A percentile compares a stretch with the other conserved stretches of the same genome.
Conservation (phyloP, 1,140 invertebrate genomes). For the Cyclargus thomasi region DNA sequence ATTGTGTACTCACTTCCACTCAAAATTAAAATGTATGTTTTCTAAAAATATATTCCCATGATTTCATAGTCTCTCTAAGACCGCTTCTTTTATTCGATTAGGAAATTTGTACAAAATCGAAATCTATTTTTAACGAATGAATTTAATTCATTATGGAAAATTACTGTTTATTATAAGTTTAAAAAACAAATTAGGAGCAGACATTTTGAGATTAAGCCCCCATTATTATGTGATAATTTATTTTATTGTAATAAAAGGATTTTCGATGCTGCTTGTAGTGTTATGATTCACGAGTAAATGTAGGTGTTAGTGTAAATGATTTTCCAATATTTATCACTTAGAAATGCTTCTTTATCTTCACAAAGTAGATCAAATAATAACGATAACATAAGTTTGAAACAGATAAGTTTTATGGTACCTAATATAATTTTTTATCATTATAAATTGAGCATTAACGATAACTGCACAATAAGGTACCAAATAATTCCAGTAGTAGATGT, state of each 20-base stretch:
- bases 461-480: too few relatives aligned
- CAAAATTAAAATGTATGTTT: constrained; percentile 25
- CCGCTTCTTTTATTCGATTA: not conserved
- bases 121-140: not conserved
- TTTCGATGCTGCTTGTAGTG: not conserved
- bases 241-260: constrained; percentile 8
- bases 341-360: not conserved
- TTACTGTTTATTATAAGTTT: not conserved
- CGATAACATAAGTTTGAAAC: not conserved
- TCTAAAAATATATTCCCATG: not conserved
- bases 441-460: too few relatives aligned
- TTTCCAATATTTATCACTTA: not conserved
- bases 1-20: constrained; percentile 22
- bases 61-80: not conserved
- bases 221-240: constrained; percentile 10
- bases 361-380: constrained; percentile 7
- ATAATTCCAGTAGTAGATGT: too few relatives aligned
- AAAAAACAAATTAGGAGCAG: not conserved
- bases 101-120: not conserved
- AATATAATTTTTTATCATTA: too few relatives aligned
- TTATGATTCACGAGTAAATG: not conserved
- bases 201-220: not conserved
- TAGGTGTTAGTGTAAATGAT: constrained; percentile 1
- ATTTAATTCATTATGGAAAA: not conserved
- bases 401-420: constrained; percentile 7